These are phyloP conservation scores for Coenobita brevimanus DNA, from an alignment of 1,140 invertebrate species.

Conservation along the genomic window DNA sequence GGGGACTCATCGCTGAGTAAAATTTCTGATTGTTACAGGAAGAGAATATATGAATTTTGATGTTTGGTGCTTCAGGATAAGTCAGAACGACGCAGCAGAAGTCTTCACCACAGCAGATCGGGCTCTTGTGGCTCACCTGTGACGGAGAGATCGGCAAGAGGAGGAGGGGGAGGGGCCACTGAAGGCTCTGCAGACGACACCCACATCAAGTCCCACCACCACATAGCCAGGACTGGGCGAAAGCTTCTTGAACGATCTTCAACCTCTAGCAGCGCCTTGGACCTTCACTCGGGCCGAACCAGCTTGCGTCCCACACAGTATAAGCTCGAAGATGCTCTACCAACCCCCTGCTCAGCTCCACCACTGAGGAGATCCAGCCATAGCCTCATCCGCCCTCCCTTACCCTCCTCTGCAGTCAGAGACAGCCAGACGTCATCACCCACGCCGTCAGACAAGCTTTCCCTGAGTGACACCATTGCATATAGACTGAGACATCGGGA, in stretches of 20 bases:
- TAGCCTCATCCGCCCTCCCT: slow-evolving; percentile 55
- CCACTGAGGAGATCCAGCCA: slow-evolving; percentile 54
- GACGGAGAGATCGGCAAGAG: slow-evolving; percentile 4
- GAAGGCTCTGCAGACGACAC: neutral
- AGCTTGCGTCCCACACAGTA: slow-evolving; percentile 58
- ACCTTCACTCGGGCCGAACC: slow-evolving; percentile 53
- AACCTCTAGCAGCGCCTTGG: slow-evolving; percentile 38
- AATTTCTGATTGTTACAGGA: too few relatives aligned
- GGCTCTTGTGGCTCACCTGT: slow-evolving; percentile 51
- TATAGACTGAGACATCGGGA: slow-evolving; percentile 49
- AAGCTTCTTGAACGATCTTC: slow-evolving; percentile 40
- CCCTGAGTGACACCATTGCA: slow-evolving; percentile 50
- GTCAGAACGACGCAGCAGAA: slow-evolving; percentile 29
- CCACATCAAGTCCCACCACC: slow-evolving; percentile 14
- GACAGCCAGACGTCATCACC: slow-evolving; percentile 19
- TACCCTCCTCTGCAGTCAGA: slow-evolving; percentile 12
- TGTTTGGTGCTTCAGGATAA: slow-evolving; percentile 2
- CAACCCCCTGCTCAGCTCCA: slow-evolving; percentile 52
- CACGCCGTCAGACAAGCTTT: slow-evolving; percentile 37
- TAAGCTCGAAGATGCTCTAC: slow-evolving; percentile 52
- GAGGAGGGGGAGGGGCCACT: neutral
- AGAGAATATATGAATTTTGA: too few relatives aligned
- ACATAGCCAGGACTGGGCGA: slow-evolving; percentile 30
- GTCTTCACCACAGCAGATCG: slow-evolving; percentile 47
- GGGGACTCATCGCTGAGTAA: too few relatives aligned